phyloP scores from a whole-genome alignment of 2,888 invertebrate species.

The Epinotia bilunana region DNA sequence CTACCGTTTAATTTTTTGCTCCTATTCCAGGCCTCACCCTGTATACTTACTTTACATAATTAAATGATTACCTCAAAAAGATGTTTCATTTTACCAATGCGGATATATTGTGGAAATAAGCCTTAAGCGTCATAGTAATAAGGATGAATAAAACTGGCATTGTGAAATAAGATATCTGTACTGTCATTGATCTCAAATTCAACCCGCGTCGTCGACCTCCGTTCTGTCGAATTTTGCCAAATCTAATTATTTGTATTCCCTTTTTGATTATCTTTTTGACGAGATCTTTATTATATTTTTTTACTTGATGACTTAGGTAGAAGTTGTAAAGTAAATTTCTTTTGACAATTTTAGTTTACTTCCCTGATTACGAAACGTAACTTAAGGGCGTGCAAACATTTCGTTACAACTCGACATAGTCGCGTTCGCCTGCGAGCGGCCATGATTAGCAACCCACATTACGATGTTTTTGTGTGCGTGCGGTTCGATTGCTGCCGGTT shows the following conservation, averaged over 20 bases:
- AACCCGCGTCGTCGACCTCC: conserved; percentile 48
- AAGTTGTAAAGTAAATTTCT: conserved; percentile 3
- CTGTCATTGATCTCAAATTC: conserved; percentile 53
- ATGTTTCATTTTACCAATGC: neutral
- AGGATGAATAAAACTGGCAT: neutral
- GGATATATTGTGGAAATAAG: neutral
- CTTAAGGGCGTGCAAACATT: too few relatives aligned
- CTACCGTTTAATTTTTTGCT: too few relatives aligned
- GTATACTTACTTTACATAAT: too few relatives aligned
- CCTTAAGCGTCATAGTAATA: neutral
- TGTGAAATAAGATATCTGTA: neutral
- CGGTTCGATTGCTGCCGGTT: too few relatives aligned
- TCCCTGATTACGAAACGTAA: too few relatives aligned
- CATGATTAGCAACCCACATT: too few relatives aligned
- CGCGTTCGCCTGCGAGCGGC: too few relatives aligned
- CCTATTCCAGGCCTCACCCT: too few relatives aligned
- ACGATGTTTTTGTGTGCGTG: too few relatives aligned
- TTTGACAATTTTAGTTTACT: conserved; percentile 3
- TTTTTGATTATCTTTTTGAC: conserved; percentile 46
- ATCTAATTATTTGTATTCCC: conserved; percentile 36
- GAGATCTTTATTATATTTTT: conserved; percentile 36
- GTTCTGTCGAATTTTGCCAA: conserved; percentile 48
- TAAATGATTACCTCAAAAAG: neutral
- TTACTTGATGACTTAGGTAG: conserved; percentile 41
- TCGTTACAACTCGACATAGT: too few relatives aligned